Conservation (phyloP, 2,797 vertebrate species). For the Neosilurus mollespiculum region DNA sequence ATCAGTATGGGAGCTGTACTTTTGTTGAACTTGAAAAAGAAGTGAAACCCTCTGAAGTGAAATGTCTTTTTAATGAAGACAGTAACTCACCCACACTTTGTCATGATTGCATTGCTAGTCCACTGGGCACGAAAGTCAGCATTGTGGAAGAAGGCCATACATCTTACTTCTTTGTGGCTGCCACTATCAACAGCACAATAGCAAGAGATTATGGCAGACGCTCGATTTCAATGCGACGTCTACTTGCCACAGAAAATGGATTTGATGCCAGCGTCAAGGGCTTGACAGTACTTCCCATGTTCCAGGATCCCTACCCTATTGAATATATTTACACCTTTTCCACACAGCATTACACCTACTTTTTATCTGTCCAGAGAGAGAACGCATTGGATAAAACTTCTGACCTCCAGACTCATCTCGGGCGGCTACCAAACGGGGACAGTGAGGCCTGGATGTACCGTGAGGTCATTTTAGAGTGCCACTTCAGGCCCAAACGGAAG, state of each 20-base stretch:
- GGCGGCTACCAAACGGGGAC: conserved; percentile 69
- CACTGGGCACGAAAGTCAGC: conserved; percentile 81
- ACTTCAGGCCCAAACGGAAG: conserved; percentile 82
- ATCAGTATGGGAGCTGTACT: conserved; percentile 82
- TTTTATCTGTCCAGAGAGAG: conserved; percentile 84
- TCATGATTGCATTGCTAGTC: conserved; percentile 87
- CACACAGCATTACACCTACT: conserved; percentile 76
- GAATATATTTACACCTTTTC: conserved; percentile 86
- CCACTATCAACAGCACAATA: conserved; percentile 75
- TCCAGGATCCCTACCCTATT: conserved; percentile 79
- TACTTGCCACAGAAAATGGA: conserved; percentile 80
- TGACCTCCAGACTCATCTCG: conserved; percentile 82
- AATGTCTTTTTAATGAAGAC: conserved; percentile 74
- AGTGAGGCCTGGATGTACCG: conserved; percentile 80
- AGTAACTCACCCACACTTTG: conserved; percentile 72
- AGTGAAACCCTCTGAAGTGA: conserved; percentile 9
- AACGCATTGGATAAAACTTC: conserved; percentile 30
- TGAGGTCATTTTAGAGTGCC: conserved; percentile 87
- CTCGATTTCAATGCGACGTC: conserved; percentile 83
- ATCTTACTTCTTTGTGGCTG: conserved; percentile 80
- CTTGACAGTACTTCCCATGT: conserved; percentile 79
- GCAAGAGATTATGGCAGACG: conserved; percentile 73
- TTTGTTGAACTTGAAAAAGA: conserved; percentile 57
- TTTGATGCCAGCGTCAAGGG: conserved; percentile 70
- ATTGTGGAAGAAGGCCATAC: conserved; percentile 67